A percentile compares a stretch with the other conserved stretches of the same genome.
phyloP scores from a whole-genome alignment of 2,113 vertebrate genomes.

The Odocoileus hemionus region DNA sequence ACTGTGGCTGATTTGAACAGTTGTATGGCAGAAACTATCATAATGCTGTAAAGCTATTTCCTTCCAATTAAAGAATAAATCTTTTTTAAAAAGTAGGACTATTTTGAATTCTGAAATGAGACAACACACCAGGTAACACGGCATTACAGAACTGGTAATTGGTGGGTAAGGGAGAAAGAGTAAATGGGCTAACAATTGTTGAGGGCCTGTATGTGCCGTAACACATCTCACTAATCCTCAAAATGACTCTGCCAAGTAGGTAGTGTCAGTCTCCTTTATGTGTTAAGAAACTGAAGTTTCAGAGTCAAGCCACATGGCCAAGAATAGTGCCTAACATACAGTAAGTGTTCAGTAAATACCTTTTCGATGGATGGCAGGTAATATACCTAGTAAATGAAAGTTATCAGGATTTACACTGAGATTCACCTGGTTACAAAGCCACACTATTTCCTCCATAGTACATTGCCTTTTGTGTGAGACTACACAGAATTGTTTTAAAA shows the following conservation, averaged over 20 bases:
- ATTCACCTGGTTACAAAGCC: neutral
- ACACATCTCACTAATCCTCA: neutral
- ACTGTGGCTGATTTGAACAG: neutral
- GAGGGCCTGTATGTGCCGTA: neutral
- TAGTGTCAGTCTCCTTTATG: neutral
- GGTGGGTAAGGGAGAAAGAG: neutral
- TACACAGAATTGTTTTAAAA: neutral
- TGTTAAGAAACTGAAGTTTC: neutral
- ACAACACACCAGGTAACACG: neutral
- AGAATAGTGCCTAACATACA: neutral
- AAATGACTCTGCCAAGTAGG: neutral
- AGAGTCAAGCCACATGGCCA: neutral
- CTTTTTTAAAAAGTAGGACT: neutral
- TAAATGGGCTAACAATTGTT: neutral
- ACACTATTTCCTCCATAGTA: neutral
- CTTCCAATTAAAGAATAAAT: neutral
- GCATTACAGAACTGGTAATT: neutral
- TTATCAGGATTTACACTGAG: neutral
- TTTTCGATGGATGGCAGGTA: neutral
- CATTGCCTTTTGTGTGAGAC: neutral
- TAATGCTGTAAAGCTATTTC: neutral
- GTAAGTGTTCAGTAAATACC: neutral
- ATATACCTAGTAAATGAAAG: neutral
- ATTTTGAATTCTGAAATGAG: neutral
- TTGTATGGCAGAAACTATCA: neutral